Evolutionary conservation across 2,113 vertebrate genomes (phyloP).

Genomic region (Tor tambroides): DNA sequence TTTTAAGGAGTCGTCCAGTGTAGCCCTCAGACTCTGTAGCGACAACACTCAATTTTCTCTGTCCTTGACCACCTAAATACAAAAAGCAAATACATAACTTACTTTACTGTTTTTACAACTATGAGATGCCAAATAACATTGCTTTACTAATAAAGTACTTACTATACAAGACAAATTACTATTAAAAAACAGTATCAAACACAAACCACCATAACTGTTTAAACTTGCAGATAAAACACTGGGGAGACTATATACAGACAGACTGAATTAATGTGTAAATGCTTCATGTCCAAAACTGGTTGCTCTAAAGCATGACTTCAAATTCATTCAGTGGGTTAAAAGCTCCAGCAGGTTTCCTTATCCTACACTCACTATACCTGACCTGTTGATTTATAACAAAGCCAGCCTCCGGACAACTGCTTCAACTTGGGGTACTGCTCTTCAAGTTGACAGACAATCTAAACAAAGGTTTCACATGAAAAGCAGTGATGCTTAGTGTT

Average conservation of each 20-base stretch:
- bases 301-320: slow-evolving; percentile 16
- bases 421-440: slow-evolving; percentile 22
- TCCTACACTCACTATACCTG: slow-evolving; percentile 2
- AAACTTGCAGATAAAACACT: slow-evolving; percentile 14
- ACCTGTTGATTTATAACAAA: slow-evolving; percentile 22
- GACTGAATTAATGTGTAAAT: too few species aligned
- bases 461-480: slow-evolving; percentile 30
- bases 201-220: background rate
- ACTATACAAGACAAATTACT: background rate
- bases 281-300: slow-evolving; percentile 12
- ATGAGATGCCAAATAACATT: slow-evolving; percentile 4
- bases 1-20: slow-evolving; percentile 28
- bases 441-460: slow-evolving; percentile 36
- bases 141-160: background rate
- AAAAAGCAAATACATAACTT: slow-evolving; percentile 10
- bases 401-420: slow-evolving; percentile 30
- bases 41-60: slow-evolving; percentile 21
- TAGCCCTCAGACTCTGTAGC: slow-evolving; percentile 33
- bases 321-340: background rate
- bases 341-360: slow-evolving; percentile 10
- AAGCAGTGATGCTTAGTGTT: background rate
- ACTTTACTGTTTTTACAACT: slow-evolving; percentile 3
- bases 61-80: slow-evolving; percentile 27
- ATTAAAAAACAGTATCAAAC: background rate
- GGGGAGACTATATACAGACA: too few species aligned